Base-by-base conservation (phyloP, 2,113 vertebrate species). In the Halcyon malimbica region DNA sequence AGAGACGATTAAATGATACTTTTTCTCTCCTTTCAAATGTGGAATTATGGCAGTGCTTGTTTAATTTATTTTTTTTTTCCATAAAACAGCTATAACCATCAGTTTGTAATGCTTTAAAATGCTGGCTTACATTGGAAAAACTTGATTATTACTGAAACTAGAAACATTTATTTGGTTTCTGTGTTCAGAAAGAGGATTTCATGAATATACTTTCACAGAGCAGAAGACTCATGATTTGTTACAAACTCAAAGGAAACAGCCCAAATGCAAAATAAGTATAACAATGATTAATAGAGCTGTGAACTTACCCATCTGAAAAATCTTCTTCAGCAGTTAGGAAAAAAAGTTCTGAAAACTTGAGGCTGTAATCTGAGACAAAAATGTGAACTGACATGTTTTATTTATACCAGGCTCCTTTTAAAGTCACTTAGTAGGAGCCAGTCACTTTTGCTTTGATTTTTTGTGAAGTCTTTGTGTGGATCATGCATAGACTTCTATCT, bases 391-490 rank as follows among this genome's bases (percentile, higher is more conserved):
- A 53, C 25, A 48, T 1, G 28, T 88, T 93, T 91, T 93, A 74
- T 90, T 96, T 95, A 80, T 86, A 86, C 16, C 80, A 75, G 25
- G 6, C 5, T 74, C 14, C 46, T 92, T 95, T 96, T 48, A 67
- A 73, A 87, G 18, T 60, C 33, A 41, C 24, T 86, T 5, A 6
- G 39, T 74, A 59, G 54, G 37, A 94, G 19, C 46, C 41, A 88
- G 44, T 82, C 50, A 70, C 24, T 94, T 62, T 35, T 90, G 50
- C 29, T 83, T 73, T 81, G 59, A 70, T 88, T 83, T 51, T 62
- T 67, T 24, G 39, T 48, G 37, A 69, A 91, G 56, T 62, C 37
- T 87, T 53, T 50, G 28, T 0, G 0, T 51, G 67, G 16, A 74
- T 65, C 4, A 2, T 50, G 46, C 37, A 6, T 13, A 77, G 54